Evolutionary conservation across 2,888 invertebrate species (phyloP).

Genomic region (Thymelicus acteon): DNA sequence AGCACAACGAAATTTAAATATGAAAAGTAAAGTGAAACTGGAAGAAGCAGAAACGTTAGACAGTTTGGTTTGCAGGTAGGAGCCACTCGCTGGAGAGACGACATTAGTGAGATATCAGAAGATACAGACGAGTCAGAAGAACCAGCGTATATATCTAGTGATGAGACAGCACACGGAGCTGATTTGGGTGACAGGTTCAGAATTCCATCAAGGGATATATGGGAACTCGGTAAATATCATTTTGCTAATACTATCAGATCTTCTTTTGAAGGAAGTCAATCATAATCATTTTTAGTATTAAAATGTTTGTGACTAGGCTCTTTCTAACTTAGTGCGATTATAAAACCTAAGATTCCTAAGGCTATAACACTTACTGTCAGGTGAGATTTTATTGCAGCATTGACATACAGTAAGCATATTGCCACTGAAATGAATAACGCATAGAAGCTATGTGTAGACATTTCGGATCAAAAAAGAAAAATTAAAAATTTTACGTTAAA

Average conservation of each 20-base stretch:
- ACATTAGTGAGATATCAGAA: slow-evolving; percentile 70
- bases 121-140: slow-evolving; percentile 76
- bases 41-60: not conserved
- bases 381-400: no score
- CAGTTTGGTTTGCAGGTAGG: slow-evolving; percentile 55
- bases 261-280: no score
- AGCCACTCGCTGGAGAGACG: slow-evolving; percentile 72
- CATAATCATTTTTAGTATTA: no score
- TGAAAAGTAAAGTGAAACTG: not conserved
- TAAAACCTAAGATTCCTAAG: no score
- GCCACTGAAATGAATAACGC: not conserved
- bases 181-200: slow-evolving; percentile 76
- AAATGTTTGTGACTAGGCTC: no score
- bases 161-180: slow-evolving; percentile 78
- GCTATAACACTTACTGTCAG: no score
- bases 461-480: no score
- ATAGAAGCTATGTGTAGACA: no score
- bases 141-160: slow-evolving; percentile 81
- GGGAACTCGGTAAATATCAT: slow-evolving; percentile 69
- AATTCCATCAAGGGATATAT: slow-evolving; percentile 76
- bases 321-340: no score
- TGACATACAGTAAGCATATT: not conserved
- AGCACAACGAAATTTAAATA: not conserved
- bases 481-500: not conserved
- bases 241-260: no score